These are phyloP conservation scores for Anomalospiza imberbis DNA, from an alignment of 2,797 vertebrate genomes.

Conservation along the genomic window DNA sequence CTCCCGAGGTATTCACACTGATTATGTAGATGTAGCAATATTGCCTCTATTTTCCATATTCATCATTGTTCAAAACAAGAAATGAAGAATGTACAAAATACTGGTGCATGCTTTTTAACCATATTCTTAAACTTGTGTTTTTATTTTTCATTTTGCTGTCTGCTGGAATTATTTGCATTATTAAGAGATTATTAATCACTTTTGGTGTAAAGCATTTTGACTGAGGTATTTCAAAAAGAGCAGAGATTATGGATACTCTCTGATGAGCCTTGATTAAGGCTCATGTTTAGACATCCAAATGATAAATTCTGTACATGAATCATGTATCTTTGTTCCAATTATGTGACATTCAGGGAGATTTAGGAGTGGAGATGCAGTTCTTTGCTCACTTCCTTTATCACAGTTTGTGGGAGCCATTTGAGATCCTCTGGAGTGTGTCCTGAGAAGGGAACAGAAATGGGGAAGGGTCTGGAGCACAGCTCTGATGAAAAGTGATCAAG, in stretches of 20 bases:
- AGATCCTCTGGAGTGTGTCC: rapidly evolving
- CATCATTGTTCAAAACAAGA: not conserved
- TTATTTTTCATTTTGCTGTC: not conserved
- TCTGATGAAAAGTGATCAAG: not conserved
- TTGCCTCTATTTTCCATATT: not conserved
- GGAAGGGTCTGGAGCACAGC: not conserved
- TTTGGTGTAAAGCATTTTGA: not conserved
- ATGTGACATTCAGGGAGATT: not conserved
- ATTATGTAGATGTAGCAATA: not conserved
- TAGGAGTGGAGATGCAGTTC: not conserved
- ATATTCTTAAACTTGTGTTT: not conserved
- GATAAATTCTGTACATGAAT: not conserved
- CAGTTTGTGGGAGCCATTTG: rapidly evolving
- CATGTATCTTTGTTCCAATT: not conserved
- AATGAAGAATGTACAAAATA: not conserved
- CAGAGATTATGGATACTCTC: not conserved
- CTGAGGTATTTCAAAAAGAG: rapidly evolving
- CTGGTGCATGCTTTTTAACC: rapidly evolving
- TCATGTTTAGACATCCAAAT: not conserved
- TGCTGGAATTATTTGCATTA: not conserved
- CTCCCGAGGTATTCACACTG: not conserved
- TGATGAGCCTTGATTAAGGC: not conserved
- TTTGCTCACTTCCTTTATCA: not conserved
- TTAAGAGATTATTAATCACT: not conserved
- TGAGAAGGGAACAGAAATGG: not conserved